Evolutionary conservation across 2,113 vertebrate species (phyloP), one percentile per base, ranked within the genome.

Genomic region (Thalassoma bifasciatum): DNA sequence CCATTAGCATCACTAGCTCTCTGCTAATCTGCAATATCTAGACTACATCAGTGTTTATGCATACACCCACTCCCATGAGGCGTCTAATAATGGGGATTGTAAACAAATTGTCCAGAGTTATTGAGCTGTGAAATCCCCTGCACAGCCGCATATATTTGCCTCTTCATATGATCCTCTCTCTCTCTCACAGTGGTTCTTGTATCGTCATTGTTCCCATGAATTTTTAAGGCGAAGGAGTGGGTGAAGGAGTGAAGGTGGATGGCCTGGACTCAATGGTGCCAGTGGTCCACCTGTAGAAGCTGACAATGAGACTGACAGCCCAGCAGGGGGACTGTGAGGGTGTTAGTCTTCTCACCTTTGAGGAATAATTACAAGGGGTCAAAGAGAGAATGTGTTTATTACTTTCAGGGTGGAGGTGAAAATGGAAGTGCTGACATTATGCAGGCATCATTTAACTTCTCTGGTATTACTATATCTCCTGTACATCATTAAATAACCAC

Each of bases 71-170:
- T 86, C 88, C 85, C 73, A 17, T 30, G 70, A 68, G 91, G 64
- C 3, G 24, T 24, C 42, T 47, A 40, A 79, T 87, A 90, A 93
- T 86, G 56, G 76, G 84, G 87, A 83, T 88, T 88, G 88, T 88
- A 84, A 90, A 88, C 86, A 90, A 89, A 92, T 91, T 90, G 87
- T 91, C 83, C 79, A 85, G 81, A 91, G 14, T 84, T 91, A 91
- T 77, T 83, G 85, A 90, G 79, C 87, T 92, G 88, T 89, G 85
- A 91, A 93, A 92, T 90, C 81, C 86, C 67, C 77, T 71, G 65
- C 50, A 65, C 62, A 54, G 59, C 66, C 68, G 17, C 26, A 59
- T 66, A 82, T 77, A 88, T 85, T 83, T 88, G 79, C 75, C 77
- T 47, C 42, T 79, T 87, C 53, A 79, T 84, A 85, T 78, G 77